Conservation (phyloP, 1,140 invertebrate species). For the Theocolax elegans region DNA sequence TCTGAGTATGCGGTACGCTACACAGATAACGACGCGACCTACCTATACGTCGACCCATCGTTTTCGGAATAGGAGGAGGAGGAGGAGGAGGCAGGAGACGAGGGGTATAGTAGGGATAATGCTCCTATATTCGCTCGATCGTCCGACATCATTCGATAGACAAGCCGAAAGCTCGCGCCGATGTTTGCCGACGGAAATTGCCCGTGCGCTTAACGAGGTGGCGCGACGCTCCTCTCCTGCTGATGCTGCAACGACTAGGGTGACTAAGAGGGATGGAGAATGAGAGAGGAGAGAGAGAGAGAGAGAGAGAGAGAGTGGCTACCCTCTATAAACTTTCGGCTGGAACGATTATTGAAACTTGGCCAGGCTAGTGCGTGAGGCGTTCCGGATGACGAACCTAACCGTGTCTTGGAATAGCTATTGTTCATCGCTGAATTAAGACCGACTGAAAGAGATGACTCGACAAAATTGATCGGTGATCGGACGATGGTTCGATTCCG, state of each 20-base stretch:
- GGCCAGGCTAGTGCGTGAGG: too few relatives aligned
- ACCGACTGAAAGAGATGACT: too few relatives aligned
- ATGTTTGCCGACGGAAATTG: conserved; percentile 27
- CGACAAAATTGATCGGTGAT: too few relatives aligned
- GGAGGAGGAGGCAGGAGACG: too few relatives aligned
- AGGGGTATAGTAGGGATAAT: conserved; percentile 1
- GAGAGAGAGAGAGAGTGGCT: too few relatives aligned
- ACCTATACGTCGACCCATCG: background rate
- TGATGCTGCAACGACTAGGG: conserved; percentile 7
- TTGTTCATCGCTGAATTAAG: too few relatives aligned
- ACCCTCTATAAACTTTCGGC: too few relatives aligned
- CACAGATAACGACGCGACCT: background rate
- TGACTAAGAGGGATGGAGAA: background rate
- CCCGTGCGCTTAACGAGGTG: conserved; percentile 11
- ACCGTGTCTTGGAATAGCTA: too few relatives aligned
- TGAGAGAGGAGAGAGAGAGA: background rate
- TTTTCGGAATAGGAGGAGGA: too few relatives aligned
- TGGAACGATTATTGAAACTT: too few relatives aligned
- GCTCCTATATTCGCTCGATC: background rate
- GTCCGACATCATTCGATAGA: background rate
- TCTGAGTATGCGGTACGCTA: background rate
- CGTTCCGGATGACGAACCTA: too few relatives aligned
- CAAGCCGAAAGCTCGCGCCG: background rate
- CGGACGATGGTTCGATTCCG: too few relatives aligned
- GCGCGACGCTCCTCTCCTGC: background rate